Evolutionary conservation across 2,888 invertebrate genomes (phyloP).

Genomic region (Chaetoderma sp.): DNA sequence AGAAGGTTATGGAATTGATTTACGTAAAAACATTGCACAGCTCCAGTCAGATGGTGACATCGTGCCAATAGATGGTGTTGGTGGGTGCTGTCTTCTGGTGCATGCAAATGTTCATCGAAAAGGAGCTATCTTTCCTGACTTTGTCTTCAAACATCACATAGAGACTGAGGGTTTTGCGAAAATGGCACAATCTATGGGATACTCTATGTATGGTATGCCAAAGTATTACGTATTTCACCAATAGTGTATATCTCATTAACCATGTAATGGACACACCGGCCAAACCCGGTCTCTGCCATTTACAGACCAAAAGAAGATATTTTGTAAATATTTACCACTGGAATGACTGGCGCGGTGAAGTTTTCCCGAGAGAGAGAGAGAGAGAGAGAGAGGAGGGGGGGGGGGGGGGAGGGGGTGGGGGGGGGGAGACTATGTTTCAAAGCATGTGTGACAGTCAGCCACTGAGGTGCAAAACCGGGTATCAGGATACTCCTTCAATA

Average conservation of each 20-base stretch:
- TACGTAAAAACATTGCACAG: constrained; percentile 52
- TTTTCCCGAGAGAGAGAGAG: no score
- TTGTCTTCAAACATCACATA: constrained; percentile 53
- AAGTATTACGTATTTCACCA: constrained; percentile 53
- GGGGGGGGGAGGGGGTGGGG: no score
- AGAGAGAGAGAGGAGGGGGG: no score
- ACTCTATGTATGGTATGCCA: constrained; percentile 55
- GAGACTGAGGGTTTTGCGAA: constrained; percentile 65
- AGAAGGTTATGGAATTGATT: constrained; percentile 55
- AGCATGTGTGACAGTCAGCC: no score
- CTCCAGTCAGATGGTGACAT: constrained; percentile 53
- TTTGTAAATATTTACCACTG: no score
- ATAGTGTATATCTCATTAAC: not conserved
- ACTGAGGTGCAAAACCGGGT: no score
- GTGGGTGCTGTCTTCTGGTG: constrained; percentile 58
- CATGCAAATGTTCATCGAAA: constrained; percentile 51
- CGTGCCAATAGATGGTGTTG: constrained; percentile 63
- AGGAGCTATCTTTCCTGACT: constrained; percentile 60
- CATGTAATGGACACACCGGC: no score
- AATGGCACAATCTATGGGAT: constrained; percentile 56
- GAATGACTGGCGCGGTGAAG: no score
- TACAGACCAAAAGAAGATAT: no score
- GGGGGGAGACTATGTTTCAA: no score
- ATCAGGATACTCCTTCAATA: no score
- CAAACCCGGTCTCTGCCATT: not conserved